Evolutionary conservation across 2,888 invertebrate genomes (phyloP), one percentile per base, ranked within the genome.

Genomic region (Acrocera orbiculus): DNA sequence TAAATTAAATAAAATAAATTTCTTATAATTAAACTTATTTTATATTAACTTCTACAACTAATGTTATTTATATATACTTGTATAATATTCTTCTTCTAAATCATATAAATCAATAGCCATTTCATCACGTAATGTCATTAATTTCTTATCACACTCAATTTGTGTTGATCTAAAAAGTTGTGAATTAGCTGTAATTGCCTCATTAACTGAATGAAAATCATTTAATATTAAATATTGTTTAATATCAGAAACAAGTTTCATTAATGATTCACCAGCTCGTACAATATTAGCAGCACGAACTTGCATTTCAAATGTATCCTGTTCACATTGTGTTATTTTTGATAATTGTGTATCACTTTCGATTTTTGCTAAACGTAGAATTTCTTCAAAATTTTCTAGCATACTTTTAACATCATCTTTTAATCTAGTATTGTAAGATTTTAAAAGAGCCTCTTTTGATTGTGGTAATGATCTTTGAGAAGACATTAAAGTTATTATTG

Each of bases 381-480:
- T 87, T 67, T 89, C 89, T 87, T 61, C 23, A 71, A 66, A 44
- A 42, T 96, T 96, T 58, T 96, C 95, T 34, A 92, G 64, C 83
- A 98, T 92, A 46, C 93, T 90, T 58, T 87, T 89, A 0, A 95
- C 83, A 62, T 93, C 95, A 59, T 95, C 93, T 59, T 93, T 93
- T 29, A 96, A 64, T 38, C 93, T 69, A 13, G 87, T 87, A 40
- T 89, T 82, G 58, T 95, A 96, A 0, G 92, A 92, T 62, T 93
- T 92, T 9, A 96, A 62, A 22, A 93, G 64, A 10, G 92, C 90
- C 64, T 95, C 93, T 61, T 95, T 95, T 43, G 86, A 87, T 63
- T 92, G 89, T 0, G 92, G 81, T 40, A 87, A 61, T 40, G 71
- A 67, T 53, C 81, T 66, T 47, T 69, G 42, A 14, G 38, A 36